Conservation (phyloP, 2,888 invertebrate species). For the Nipponacmea schrenckii region DNA sequence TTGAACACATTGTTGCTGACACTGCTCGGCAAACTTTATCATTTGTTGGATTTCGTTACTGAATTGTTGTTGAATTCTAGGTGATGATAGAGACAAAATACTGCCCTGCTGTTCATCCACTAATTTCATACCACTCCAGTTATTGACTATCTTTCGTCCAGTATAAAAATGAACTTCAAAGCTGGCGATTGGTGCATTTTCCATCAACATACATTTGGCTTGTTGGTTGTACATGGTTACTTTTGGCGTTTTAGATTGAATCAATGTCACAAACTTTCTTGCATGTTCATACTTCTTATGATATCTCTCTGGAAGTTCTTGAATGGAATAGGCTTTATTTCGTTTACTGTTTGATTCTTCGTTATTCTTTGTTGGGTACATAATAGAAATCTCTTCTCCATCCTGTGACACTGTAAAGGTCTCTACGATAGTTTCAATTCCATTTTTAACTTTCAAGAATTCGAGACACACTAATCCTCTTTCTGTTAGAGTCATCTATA, state of each 20-base stretch:
- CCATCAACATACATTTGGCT: conserved; percentile 7
- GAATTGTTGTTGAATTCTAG: background rate
- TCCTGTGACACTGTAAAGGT: background rate
- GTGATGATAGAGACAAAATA: background rate
- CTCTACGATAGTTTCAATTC: background rate
- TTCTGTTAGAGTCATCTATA: background rate
- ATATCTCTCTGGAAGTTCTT: background rate
- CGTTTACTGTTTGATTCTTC: background rate
- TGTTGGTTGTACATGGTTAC: background rate
- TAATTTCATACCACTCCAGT: conserved; percentile 1
- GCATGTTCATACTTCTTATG: background rate
- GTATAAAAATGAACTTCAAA: conserved; percentile 1
- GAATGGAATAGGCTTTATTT: background rate
- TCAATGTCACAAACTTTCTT: background rate
- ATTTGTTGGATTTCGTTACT: conserved; percentile 1
- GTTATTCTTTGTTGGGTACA: background rate
- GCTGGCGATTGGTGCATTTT: background rate
- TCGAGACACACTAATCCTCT: background rate
- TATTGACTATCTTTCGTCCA: background rate
- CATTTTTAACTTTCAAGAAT: background rate
- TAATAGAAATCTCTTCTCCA: background rate
- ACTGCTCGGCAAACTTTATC: background rate
- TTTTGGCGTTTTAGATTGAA: background rate
- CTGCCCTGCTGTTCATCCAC: background rate
- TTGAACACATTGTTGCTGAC: background rate